Evolutionary conservation across 2,113 vertebrate species (phyloP).

Genomic region (Hyperopisus bebe): DNA sequence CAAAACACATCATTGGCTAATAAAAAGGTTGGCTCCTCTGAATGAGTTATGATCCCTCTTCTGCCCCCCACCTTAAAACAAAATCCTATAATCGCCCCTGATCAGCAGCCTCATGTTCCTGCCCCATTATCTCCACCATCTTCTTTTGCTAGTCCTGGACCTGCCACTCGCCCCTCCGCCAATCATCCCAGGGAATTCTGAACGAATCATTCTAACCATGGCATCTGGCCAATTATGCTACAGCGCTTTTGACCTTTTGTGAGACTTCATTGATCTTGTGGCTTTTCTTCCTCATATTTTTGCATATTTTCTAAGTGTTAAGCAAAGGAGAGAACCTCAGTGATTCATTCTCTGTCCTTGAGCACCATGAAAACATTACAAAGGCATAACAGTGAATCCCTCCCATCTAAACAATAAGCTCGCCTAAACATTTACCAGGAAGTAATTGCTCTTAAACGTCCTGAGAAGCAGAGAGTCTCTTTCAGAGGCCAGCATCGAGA

Average conservation of each 20-base stretch:
- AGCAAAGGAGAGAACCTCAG: conserved; percentile 47
- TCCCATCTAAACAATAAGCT: conserved; percentile 97
- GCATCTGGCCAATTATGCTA: conserved; percentile 65
- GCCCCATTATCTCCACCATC: conserved; percentile 35
- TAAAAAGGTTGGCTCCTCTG: background rate
- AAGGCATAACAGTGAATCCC: conserved; percentile 67
- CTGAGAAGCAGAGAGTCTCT: conserved; percentile 98
- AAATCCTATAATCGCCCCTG: background rate
- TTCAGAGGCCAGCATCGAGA: conserved; percentile 48
- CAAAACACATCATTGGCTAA: background rate
- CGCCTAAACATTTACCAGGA: conserved; percentile 95
- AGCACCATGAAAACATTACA: conserved; percentile 60
- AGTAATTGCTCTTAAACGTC: conserved; percentile 96
- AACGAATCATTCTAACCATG: conserved; percentile 27
- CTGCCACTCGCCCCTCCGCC: conserved; percentile 3
- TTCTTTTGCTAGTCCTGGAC: conserved; percentile 32
- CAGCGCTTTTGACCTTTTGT: conserved; percentile 50
- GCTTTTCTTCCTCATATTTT: conserved; percentile 58
- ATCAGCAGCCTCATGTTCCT: conserved; percentile 29
- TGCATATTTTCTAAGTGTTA: conserved; percentile 42
- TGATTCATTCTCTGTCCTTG: conserved; percentile 54
- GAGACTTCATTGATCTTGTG: conserved; percentile 58
- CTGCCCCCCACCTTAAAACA: background rate
- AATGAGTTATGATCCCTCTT: background rate
- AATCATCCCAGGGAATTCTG: conserved; percentile 22